phyloP scores from a whole-genome alignment of 2,888 invertebrate species.

The Entomobrya multifasciata region DNA sequence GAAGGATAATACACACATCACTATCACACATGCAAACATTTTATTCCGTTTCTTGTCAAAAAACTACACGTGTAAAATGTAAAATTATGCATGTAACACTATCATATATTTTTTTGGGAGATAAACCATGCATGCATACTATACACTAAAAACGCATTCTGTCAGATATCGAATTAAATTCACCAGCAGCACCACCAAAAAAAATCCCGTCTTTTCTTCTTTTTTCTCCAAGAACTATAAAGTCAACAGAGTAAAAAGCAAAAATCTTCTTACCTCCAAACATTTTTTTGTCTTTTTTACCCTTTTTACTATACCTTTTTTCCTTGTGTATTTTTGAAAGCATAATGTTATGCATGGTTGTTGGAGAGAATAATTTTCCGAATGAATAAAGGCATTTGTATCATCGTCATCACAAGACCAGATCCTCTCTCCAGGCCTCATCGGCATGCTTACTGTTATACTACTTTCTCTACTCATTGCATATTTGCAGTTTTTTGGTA shows the following conservation, averaged over 20 bases:
- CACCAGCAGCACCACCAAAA: neutral
- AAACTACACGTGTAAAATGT: slow-evolving; percentile 32
- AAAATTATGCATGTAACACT: slow-evolving; percentile 22
- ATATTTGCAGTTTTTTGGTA: too few species aligned
- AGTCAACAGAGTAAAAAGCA: slow-evolving; percentile 49
- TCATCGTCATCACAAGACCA: neutral
- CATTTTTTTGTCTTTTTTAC: neutral
- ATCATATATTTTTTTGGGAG: neutral
- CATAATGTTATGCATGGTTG: slow-evolving; percentile 48
- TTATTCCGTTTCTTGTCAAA: slow-evolving; percentile 27
- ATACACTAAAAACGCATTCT: neutral
- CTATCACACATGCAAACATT: slow-evolving; percentile 33
- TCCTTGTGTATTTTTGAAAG: neutral
- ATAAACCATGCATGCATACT: neutral
- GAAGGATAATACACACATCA: slow-evolving; percentile 18
- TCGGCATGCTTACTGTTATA: too few species aligned
- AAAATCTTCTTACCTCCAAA: slow-evolving; percentile 24
- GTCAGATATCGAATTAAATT: slow-evolving; percentile 42
- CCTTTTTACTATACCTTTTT: neutral
- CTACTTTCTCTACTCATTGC: too few species aligned
- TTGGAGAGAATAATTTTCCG: slow-evolving; percentile 60
- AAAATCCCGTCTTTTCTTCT: neutral
- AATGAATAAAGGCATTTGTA: slow-evolving; percentile 49
- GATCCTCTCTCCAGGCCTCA: neutral
- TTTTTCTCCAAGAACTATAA: neutral